These are phyloP conservation scores for Parambassis ranga DNA, from an alignment of 2,797 vertebrate species.

Conservation along the genomic window DNA sequence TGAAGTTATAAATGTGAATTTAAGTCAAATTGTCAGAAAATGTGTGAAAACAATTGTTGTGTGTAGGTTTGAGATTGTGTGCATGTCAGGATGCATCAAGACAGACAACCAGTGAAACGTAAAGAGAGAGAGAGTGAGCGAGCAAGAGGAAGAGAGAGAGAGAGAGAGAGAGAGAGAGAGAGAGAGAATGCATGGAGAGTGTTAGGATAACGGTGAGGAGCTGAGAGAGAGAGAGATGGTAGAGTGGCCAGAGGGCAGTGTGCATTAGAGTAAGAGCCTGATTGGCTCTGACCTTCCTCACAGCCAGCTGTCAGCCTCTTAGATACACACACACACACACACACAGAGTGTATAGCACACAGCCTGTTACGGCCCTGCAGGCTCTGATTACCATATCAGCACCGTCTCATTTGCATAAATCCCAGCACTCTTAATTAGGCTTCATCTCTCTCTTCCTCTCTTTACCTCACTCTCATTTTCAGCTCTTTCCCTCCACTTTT, in stretches of 20 bases:
- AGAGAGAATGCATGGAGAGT: background rate
- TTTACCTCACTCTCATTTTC: conserved; percentile 74
- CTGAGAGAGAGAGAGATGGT: conserved; percentile 76
- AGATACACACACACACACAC: conserved; percentile 86
- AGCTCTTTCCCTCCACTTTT: conserved; percentile 61
- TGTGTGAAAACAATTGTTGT: conserved; percentile 48
- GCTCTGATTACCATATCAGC: conserved; percentile 96
- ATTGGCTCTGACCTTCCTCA: conserved; percentile 99
- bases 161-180: conserved; percentile 19
- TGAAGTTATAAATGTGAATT: background rate
- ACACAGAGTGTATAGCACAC: conserved; percentile 79
- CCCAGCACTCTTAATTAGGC: conserved; percentile 98
- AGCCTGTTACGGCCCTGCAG: conserved; percentile 79
- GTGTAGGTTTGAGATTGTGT: conserved; percentile 24
- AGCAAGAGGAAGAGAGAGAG: conserved; percentile 1
- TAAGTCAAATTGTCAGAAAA: conserved; percentile 1
- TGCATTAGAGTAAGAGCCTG: conserved; percentile 97
- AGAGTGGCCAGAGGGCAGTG: conserved; percentile 97
- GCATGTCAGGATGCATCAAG: conserved; percentile 37
- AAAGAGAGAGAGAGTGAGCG: conserved; percentile 31
- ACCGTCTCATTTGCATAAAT: conserved; percentile 97
- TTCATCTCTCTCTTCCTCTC: conserved; percentile 91
- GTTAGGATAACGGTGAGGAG: no score
- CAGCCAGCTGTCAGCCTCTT: conserved; percentile 94
- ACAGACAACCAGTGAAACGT: conserved; percentile 52